These are phyloP conservation scores for Cynodonichthys magdalenae DNA, from an alignment of 2,797 vertebrate species.

Conservation along the genomic window DNA sequence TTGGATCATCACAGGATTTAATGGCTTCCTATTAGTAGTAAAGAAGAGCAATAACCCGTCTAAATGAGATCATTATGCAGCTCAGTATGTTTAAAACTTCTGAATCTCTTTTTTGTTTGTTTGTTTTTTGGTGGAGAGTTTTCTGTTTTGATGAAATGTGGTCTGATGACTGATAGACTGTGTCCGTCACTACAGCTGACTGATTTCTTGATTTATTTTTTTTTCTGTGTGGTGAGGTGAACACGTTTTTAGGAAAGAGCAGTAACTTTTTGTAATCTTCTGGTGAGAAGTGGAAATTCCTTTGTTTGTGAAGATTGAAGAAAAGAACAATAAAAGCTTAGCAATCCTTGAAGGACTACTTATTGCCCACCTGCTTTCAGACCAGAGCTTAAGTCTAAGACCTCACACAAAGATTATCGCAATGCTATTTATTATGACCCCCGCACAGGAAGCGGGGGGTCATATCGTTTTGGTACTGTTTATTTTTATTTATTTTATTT, in stretches of 20 bases:
- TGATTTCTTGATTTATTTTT: neutral
- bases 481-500: too few species aligned
- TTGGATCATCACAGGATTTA: neutral
- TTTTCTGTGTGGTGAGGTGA: neutral
- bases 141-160: neutral
- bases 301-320: neutral
- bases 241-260: neutral
- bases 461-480: too few species aligned
- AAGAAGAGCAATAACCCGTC: neutral
- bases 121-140: neutral
- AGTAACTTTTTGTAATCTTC: neutral
- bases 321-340: neutral
- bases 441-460: too few species aligned
- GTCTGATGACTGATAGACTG: neutral
- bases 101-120: neutral
- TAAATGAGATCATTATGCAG: conserved; percentile 2
- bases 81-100: conserved; percentile 1
- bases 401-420: too few species aligned
- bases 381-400: too few species aligned
- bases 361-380: too few species aligned
- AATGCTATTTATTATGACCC: too few species aligned
- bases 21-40: conserved; percentile 9
- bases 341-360: neutral
- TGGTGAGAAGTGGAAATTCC: neutral
- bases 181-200: neutral